A percentile compares a stretch with the other conserved stretches of the same genome.
Conservation (phyloP, 2,888 invertebrate genomes). For the Junonia oenone region DNA sequence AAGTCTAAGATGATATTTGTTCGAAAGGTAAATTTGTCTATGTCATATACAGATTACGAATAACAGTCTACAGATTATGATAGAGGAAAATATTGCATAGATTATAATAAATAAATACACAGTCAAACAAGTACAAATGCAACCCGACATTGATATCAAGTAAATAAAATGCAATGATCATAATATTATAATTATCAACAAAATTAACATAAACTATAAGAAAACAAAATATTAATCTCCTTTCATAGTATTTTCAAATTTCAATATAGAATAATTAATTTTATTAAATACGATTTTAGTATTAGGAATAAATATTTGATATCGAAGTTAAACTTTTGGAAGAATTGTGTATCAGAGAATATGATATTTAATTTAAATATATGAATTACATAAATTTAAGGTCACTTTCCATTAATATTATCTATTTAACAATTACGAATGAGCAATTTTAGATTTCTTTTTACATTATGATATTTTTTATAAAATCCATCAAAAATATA, state of each 20-base stretch:
- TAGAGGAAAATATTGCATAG: slow-evolving; percentile 8
- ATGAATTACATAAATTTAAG: slow-evolving; percentile 31
- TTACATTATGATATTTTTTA: slow-evolving; percentile 21
- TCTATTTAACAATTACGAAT: slow-evolving; percentile 31
- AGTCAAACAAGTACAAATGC: slow-evolving; percentile 28
- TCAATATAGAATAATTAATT: slow-evolving; percentile 6
- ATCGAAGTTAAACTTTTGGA: slow-evolving; percentile 19
- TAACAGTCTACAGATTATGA: slow-evolving; percentile 11
- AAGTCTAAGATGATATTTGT: slow-evolving; percentile 16
- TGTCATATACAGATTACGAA: slow-evolving; percentile 2
- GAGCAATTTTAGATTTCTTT: slow-evolving; percentile 28
- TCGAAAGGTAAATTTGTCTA: slow-evolving; percentile 9
- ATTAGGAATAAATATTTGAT: slow-evolving; percentile 15
- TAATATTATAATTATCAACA: slow-evolving; percentile 14
- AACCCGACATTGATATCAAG: slow-evolving; percentile 22
- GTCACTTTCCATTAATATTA: slow-evolving; percentile 40
- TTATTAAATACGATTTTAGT: slow-evolving; percentile 5
- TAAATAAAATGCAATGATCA: slow-evolving; percentile 29
- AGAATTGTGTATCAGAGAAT: slow-evolving; percentile 12
- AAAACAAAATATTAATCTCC: slow-evolving; percentile 12
- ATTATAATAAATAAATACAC: slow-evolving; percentile 17
- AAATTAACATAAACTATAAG: slow-evolving; percentile 8
- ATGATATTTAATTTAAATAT: not conserved
- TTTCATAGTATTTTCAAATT: slow-evolving; percentile 2
- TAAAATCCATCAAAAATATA: slow-evolving; percentile 27